These are phyloP conservation scores for Corythaeola cristata DNA, from an alignment of 2,113 vertebrate genomes.

Conservation along the genomic window DNA sequence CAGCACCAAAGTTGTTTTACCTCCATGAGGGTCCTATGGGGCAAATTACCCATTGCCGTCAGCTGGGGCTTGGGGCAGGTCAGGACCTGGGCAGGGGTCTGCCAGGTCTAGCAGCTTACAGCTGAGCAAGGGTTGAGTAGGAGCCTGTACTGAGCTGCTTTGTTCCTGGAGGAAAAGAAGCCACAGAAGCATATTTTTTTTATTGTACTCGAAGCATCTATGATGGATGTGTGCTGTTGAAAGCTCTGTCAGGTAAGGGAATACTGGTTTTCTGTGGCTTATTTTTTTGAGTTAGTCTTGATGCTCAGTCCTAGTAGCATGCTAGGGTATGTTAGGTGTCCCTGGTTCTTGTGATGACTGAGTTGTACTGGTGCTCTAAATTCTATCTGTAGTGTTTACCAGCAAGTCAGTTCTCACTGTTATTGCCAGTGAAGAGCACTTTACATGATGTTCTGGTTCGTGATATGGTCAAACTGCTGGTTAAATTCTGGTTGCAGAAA, in stretches of 20 bases:
- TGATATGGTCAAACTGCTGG: not conserved
- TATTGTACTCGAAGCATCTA: accelerated
- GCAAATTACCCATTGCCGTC: not conserved
- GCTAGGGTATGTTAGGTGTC: not conserved
- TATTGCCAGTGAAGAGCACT: not conserved
- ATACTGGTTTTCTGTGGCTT: not conserved
- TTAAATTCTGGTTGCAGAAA: not conserved
- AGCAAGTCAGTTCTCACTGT: not conserved
- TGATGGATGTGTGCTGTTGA: not conserved
- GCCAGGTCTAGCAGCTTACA: not conserved
- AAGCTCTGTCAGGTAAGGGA: not conserved
- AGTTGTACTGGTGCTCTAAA: not conserved
- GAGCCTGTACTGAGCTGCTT: not conserved
- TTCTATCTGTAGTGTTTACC: not conserved
- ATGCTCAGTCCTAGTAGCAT: not conserved
- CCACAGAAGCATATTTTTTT: not conserved
- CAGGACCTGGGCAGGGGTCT: not conserved
- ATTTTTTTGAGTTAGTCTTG: not conserved
- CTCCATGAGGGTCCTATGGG: not conserved
- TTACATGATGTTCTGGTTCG: not conserved
- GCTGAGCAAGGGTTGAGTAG: not conserved
- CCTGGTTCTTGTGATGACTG: not conserved
- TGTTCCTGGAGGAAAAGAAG: not conserved
- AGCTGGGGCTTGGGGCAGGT: not conserved
- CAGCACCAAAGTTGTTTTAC: not conserved